phyloP scores from a whole-genome alignment of 2,797 vertebrate genomes.

The Xenentodon cancila region DNA sequence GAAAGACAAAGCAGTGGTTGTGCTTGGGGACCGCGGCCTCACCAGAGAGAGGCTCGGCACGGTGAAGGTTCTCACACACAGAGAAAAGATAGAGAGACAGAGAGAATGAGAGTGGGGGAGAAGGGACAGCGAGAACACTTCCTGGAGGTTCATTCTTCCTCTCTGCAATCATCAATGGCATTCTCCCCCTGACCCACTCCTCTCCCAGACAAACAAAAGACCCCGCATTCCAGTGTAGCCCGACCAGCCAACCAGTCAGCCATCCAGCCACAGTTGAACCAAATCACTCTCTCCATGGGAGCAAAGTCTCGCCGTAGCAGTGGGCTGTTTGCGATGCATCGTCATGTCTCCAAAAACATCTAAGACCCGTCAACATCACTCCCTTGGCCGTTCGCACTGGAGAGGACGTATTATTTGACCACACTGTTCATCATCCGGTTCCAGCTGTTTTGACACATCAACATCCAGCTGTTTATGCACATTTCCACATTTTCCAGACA shows the following conservation, averaged over 20 bases:
- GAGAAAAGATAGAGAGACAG: constrained; percentile 58
- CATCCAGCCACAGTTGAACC: constrained; percentile 69
- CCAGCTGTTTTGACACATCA: neutral
- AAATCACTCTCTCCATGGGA: constrained; percentile 73
- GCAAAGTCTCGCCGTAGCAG: constrained; percentile 52
- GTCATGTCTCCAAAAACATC: neutral
- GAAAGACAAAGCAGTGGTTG: constrained; percentile 86
- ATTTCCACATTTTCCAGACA: neutral
- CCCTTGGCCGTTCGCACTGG: neutral
- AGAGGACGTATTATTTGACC: neutral
- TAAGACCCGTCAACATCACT: neutral
- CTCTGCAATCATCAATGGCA: constrained; percentile 86
- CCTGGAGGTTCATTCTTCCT: constrained; percentile 86
- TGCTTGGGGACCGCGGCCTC: constrained; percentile 83
- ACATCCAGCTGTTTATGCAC: neutral
- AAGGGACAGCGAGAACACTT: constrained; percentile 76
- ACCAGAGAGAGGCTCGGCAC: constrained; percentile 77
- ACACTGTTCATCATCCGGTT: neutral
- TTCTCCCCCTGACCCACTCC: constrained; percentile 83
- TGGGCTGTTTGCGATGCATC: constrained; percentile 32
- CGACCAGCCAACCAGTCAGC: constrained; percentile 76
- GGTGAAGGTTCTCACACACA: constrained; percentile 85
- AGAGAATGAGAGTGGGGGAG: constrained; percentile 69
- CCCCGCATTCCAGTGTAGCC: constrained; percentile 83
- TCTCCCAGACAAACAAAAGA: constrained; percentile 84